A percentile compares a stretch with the other conserved stretches of the same genome.
Evolutionary conservation across 2,888 invertebrate species (phyloP).

Genomic region (Thymelicus acteon): DNA sequence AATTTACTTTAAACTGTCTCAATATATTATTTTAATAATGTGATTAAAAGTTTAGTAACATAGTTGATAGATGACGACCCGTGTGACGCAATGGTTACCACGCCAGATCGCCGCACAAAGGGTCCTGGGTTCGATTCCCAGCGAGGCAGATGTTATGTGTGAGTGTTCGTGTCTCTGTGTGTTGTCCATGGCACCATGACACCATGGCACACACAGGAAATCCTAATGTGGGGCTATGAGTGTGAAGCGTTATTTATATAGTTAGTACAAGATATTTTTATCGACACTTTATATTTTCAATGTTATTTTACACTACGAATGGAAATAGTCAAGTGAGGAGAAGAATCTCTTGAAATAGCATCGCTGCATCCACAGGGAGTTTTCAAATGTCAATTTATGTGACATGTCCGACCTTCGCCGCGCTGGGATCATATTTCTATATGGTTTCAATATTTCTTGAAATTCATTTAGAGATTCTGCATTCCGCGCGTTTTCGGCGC

Average conservation of each 20-base stretch:
- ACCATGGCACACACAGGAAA: too few species aligned
- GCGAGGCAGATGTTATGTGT: too few species aligned
- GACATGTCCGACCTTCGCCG: neutral
- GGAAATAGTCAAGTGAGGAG: neutral
- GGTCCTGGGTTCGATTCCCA: too few species aligned
- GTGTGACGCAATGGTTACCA: too few species aligned
- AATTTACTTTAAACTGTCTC: neutral
- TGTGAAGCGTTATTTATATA: too few species aligned
- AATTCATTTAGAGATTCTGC: neutral
- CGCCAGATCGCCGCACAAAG: too few species aligned
- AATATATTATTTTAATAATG: neutral
- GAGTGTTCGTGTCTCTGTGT: too few species aligned
- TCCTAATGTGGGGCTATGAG: too few species aligned
- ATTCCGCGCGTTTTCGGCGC: neutral
- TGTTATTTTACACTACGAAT: neutral
- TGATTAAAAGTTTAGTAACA: neutral
- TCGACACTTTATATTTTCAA: neutral
- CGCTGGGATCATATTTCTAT: slow-evolving; percentile 19
- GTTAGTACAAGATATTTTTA: neutral
- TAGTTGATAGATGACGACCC: too few species aligned
- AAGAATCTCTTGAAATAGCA: slow-evolving; percentile 15
- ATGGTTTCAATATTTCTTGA: neutral
- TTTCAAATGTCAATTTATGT: slow-evolving; percentile 22
- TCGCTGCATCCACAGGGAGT: slow-evolving; percentile 15
- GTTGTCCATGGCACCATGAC: too few species aligned